Evolutionary conservation across 1,140 invertebrate species (phyloP), one percentile per base, ranked within the genome.

Genomic region (Heliconius hewitsoni): DNA sequence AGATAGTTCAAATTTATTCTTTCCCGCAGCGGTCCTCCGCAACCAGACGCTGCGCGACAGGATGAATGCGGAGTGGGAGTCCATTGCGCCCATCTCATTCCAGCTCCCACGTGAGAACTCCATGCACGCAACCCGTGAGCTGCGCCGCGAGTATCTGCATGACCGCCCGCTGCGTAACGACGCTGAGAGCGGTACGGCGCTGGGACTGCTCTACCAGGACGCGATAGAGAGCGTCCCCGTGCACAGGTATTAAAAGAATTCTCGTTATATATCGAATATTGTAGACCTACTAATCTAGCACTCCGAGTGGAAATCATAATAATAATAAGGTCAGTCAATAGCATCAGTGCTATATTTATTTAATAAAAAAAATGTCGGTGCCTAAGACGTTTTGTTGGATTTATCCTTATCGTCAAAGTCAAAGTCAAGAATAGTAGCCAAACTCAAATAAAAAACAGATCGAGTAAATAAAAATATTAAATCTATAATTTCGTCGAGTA

Each of bases 171-270:
- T 93, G 37, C 76, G 39, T 13, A 89, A 92, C 46, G 86, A 91
- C n/a, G 75, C 75, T 0, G 79, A 75, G 5, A 92, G 86, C 16
- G 81, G 77, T 2, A 76, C 81, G 13, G 83, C 76, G 1, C 76
- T 94, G 9, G 91, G 88, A 0, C 81, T 79, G 30, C 82, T 94
- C 9, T 94, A 93, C 71, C 86, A 82, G 37, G 91, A 94, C 78
- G 83, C 89, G 3, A 78, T 91, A 37, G 82, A 88, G 27, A 87
- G 88, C 11, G 88, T 90, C 50, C 85, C 85, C 34, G 85, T 88
- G 8, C 88, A 93, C 73, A 89, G 88, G 92, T 93, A 52, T 52
- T 19, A 52, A 52, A 19, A 19, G 19, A 19, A 4, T 19, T 52
- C 18, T 18, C 18, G 18, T 6, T 52, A 4, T 52, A 19, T 52